Evolutionary conservation across 1,140 invertebrate species (phyloP).

Genomic region (Oreohelix idahoensis): DNA sequence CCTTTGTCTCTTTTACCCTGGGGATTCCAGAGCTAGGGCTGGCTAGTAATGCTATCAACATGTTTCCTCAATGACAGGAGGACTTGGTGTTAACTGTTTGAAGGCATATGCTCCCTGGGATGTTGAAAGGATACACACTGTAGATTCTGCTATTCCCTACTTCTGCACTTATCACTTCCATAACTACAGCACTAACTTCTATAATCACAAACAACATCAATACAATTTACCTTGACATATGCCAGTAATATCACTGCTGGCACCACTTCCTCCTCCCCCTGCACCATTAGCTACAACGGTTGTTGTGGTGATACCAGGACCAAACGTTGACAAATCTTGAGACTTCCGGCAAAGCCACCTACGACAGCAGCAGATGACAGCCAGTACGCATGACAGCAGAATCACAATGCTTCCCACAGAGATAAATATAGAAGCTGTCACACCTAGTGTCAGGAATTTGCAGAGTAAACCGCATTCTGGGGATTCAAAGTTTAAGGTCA

Average conservation of each 20-base stretch:
- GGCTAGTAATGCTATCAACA: no score
- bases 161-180: no score
- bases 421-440: slow-evolving; percentile 65
- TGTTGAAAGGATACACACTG: no score
- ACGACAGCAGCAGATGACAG: slow-evolving; percentile 60
- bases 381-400: slow-evolving; percentile 58
- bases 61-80: no score
- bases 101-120: no score
- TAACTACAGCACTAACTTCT: no score
- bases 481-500: no score
- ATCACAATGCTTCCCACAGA: slow-evolving; percentile 66
- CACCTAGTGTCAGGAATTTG: slow-evolving; percentile 61
- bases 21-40: no score
- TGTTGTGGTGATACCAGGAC: slow-evolving; percentile 37
- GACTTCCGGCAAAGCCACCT: slow-evolving; percentile 56
- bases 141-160: no score
- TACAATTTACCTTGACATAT: neutral
- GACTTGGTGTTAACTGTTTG: no score
- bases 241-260: neutral
- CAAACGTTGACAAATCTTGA: slow-evolving; percentile 44
- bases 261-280: neutral
- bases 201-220: no score
- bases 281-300: slow-evolving; percentile 54
- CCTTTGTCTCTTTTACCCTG: no score
- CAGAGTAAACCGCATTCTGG: slow-evolving; percentile 58